phyloP scores from a whole-genome alignment of 2,888 invertebrate species.

The Plebejus melissa region DNA sequence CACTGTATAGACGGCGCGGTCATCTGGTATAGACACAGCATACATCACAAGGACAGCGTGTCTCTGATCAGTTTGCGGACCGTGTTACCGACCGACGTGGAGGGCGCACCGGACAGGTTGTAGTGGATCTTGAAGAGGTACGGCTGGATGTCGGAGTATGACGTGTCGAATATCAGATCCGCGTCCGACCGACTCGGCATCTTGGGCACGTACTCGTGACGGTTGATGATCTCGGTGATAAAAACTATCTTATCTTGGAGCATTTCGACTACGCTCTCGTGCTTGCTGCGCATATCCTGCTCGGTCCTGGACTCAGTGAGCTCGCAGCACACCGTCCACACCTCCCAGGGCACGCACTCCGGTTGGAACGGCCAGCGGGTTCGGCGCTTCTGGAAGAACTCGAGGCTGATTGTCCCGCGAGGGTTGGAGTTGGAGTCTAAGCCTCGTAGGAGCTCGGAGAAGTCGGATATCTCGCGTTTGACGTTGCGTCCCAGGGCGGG shows the following conservation, averaged over 20 bases:
- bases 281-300: conserved; percentile 90
- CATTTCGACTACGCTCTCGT: conserved; percentile 92
- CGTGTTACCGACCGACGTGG: conserved; percentile 90
- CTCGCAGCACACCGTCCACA: conserved; percentile 97
- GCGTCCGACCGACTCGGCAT: conserved; percentile 95
- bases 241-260: conserved; percentile 96
- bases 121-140: conserved; percentile 96
- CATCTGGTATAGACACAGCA: conserved; percentile 36
- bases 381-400: conserved; percentile 96
- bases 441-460: conserved; percentile 87
- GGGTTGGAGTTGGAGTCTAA: conserved; percentile 82
- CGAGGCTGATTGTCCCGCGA: conserved; percentile 92
- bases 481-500: conserved; percentile 84
- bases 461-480: conserved; percentile 86
- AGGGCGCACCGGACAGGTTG: conserved; percentile 87
- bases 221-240: conserved; percentile 96
- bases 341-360: conserved; percentile 98
- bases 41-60: conserved; percentile 86
- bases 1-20: conserved; percentile 22
- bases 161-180: conserved; percentile 96
- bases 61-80: conserved; percentile 94
- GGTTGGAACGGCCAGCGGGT: conserved; percentile 93
- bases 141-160: conserved; percentile 95
- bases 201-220: conserved; percentile 97
- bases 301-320: conserved; percentile 91